Evolutionary conservation across 2,888 invertebrate genomes (phyloP).

Genomic region (Plusia festucae): DNA sequence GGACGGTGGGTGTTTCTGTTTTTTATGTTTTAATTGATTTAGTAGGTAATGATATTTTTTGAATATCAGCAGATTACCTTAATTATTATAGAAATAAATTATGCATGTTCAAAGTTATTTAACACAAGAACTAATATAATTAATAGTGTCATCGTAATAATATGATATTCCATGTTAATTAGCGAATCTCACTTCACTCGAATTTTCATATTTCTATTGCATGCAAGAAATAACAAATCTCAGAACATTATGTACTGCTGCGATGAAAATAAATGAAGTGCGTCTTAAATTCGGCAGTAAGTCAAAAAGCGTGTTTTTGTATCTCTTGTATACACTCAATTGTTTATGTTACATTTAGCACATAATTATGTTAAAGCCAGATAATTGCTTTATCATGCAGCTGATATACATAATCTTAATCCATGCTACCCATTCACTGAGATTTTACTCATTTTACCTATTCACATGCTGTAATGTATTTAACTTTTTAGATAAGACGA

Average conservation of each 20-base stretch:
- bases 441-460: no score
- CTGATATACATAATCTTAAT: constrained; percentile 1
- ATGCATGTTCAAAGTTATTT: no score
- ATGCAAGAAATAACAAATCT: neutral
- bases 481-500: no score
- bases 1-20: no score
- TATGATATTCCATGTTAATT: neutral
- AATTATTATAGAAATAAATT: no score
- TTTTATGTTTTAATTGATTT: no score
- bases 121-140: no score
- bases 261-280: neutral
- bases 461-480: neutral
- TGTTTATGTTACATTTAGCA: neutral
- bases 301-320: no score
- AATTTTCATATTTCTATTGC: no score
- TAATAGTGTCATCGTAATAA: neutral
- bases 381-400: constrained; percentile 1
- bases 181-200: no score
- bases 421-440: neutral
- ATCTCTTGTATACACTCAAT: neutral
- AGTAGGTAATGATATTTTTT: no score
- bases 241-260: neutral
- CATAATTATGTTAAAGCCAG: neutral
- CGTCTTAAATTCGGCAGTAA: neutral
- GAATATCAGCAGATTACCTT: no score